Percentiles rank a stretch among this genome's conserved stretches.
Evolutionary conservation across 2,113 vertebrate genomes (phyloP).

Genomic region (Oostethus manadensis): DNA sequence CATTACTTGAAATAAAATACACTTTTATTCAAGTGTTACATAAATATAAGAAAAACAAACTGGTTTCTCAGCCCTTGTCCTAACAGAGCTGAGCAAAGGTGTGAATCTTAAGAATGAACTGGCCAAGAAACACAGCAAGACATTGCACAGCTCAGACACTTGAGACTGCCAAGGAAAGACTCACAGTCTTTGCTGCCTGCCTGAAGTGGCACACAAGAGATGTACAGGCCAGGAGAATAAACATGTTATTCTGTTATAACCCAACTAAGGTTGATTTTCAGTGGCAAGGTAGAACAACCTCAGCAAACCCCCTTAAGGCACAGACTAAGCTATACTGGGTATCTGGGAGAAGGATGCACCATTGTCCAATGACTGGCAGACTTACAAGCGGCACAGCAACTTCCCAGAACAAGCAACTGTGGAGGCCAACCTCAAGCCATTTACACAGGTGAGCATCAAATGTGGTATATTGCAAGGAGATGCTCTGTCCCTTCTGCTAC

Average conservation of each 20-base stretch:
- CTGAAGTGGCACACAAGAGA: background rate
- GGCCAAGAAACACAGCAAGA: background rate
- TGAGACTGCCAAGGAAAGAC: background rate
- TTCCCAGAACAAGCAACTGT: background rate
- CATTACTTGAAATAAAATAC: no score
- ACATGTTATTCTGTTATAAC: background rate
- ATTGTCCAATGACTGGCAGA: background rate
- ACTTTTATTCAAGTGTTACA: no score
- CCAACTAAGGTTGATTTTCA: background rate
- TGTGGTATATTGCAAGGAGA: no score
- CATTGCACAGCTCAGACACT: background rate
- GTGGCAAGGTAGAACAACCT: background rate
- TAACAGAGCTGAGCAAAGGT: background rate
- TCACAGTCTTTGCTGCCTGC: background rate
- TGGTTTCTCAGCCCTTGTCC: no score
- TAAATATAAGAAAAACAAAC: no score
- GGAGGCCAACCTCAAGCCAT: no score
- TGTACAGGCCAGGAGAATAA: background rate
- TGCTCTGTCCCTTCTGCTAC: no score
- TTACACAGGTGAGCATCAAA: no score
- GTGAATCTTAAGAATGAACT: conserved; percentile 3
- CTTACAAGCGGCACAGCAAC: background rate
- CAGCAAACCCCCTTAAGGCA: background rate
- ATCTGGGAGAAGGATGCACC: background rate
- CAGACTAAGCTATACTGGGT: background rate